These are phyloP conservation scores for Tyrophagus putrescentiae DNA, from an alignment of 1,140 invertebrate species.

Conservation along the genomic window DNA sequence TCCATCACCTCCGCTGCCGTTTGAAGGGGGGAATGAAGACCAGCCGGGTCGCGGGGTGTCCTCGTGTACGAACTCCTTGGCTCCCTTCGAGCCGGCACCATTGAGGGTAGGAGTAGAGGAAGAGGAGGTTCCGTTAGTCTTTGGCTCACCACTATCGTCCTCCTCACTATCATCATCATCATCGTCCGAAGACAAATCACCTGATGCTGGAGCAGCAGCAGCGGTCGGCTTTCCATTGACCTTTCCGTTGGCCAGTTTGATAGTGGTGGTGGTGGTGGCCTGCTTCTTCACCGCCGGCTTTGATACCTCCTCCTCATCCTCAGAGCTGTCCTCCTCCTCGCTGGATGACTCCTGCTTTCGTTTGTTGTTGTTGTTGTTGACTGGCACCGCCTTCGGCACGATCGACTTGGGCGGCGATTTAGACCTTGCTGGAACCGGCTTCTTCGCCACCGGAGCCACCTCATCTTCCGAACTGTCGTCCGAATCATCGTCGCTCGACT, in stretches of 20 bases:
- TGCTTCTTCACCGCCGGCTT: not conserved
- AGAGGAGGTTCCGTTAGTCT: no score
- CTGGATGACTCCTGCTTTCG: not conserved
- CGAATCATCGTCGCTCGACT: not conserved
- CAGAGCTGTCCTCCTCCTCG: conserved; percentile 6
- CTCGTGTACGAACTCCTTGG: not conserved
- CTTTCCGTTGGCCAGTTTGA: no score
- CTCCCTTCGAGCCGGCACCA: not conserved
- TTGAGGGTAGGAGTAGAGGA: no score
- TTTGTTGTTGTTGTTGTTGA: no score
- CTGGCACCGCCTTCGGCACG: not conserved
- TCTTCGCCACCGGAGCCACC: not conserved
- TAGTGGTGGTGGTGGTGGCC: no score
- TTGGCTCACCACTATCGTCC: no score
- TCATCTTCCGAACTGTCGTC: conserved; percentile 13
- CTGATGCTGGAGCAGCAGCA: not conserved
- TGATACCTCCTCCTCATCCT: not conserved
- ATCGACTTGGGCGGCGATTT: not conserved
- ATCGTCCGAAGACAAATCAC: not conserved
- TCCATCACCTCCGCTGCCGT: conserved; percentile 3
- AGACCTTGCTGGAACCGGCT: not conserved
- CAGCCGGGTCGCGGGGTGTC: not conserved
- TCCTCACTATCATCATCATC: no score
- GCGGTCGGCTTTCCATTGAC: not conserved
- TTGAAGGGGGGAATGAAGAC: not conserved